Conservation (phyloP, 2,888 invertebrate species). For the Deladenus siricidicola region DNA sequence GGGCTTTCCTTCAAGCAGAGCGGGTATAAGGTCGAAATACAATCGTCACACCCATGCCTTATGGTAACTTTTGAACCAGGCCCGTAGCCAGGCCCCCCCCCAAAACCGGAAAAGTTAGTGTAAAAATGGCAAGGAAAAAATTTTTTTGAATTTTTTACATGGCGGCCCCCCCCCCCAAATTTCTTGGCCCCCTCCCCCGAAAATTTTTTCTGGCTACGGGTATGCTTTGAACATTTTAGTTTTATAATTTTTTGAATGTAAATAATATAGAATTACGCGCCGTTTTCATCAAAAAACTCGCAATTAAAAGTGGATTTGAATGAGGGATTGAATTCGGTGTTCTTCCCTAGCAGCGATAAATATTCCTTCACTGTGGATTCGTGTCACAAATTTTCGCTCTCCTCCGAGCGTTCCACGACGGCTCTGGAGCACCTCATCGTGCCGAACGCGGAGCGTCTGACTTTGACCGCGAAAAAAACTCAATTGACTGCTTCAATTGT, state of each 20-base stretch:
- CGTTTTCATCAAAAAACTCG: background rate
- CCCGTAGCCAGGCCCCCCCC: no score
- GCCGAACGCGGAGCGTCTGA: slow-evolving; percentile 5
- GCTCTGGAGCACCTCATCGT: slow-evolving; percentile 1
- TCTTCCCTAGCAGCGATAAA: slow-evolving; percentile 2
- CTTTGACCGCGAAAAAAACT: background rate
- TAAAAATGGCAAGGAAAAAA: no score
- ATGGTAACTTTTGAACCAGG: no score
- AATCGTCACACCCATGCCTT: background rate
- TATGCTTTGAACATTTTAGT: slow-evolving; percentile 1
- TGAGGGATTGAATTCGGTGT: background rate
- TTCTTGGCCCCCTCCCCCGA: no score
- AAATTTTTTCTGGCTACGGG: no score
- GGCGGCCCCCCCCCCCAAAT: no score
- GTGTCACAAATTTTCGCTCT: slow-evolving; percentile 14
- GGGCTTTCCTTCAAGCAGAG: slow-evolving; percentile 55
- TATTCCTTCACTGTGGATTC: slow-evolving; percentile 10
- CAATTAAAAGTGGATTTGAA: background rate
- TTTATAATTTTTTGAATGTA: background rate
- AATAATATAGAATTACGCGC: slow-evolving; percentile 11
- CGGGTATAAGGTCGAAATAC: slow-evolving; percentile 48
- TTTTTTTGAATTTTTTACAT: no score
- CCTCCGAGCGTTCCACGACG: background rate
- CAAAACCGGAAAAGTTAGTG: no score
- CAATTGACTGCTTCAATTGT: slow-evolving; percentile 3